These are phyloP conservation scores for Ramazzottius varieornatus DNA, from an alignment of 2,888 invertebrate species.

Conservation along the genomic window DNA sequence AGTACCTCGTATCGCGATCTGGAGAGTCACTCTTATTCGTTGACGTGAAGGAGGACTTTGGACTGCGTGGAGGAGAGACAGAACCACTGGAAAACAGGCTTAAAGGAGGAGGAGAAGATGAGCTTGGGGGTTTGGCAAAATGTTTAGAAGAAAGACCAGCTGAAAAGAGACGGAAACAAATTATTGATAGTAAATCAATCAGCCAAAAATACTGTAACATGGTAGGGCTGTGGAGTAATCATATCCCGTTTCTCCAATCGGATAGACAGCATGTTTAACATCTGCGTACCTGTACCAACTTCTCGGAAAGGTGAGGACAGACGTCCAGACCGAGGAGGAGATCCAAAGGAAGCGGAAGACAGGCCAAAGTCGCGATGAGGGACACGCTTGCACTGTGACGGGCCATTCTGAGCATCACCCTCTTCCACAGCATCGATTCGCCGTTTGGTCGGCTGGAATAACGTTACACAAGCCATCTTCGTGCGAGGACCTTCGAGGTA, in stretches of 20 bases:
- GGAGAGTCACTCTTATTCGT: too few relatives aligned
- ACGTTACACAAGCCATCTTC: not conserved
- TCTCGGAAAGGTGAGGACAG: not conserved
- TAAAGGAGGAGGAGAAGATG: not conserved
- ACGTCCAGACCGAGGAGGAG: not conserved
- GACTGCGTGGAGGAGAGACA: too few relatives aligned
- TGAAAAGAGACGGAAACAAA: too few relatives aligned
- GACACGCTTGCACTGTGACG: not conserved
- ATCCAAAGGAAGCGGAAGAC: not conserved
- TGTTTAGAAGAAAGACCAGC: not conserved
- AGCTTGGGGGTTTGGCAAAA: not conserved
- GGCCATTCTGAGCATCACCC: not conserved
- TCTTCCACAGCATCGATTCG: not conserved
- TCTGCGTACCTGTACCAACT: too few relatives aligned
- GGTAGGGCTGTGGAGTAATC: too few relatives aligned
- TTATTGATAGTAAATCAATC: too few relatives aligned
- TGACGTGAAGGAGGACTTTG: too few relatives aligned
- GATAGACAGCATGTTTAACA: too few relatives aligned
- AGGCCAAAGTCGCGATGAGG: not conserved
- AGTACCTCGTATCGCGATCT: not conserved
- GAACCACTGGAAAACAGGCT: too few relatives aligned
- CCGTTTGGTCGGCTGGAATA: not conserved
- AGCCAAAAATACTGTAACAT: too few relatives aligned
- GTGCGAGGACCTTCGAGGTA: too few relatives aligned
- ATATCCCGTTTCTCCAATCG: too few relatives aligned